Evolutionary conservation across 2,888 invertebrate genomes (phyloP).

Genomic region (Clepsis dumicolana): DNA sequence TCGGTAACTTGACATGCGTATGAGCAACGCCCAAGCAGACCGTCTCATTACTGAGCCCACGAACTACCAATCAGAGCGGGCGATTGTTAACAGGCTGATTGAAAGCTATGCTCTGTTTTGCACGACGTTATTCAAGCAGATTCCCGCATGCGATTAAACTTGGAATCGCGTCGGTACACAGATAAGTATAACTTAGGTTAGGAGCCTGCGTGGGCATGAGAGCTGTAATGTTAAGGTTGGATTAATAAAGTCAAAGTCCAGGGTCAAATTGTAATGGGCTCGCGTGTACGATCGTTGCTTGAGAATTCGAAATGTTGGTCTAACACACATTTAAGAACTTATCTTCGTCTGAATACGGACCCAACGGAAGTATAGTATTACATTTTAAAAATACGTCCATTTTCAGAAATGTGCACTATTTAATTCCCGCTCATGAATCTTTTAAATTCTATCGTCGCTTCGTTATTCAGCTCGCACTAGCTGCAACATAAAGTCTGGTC

Average conservation of each 20-base stretch:
- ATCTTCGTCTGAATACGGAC: neutral
- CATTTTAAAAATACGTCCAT: slow-evolving; percentile 12
- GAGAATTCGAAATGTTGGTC: neutral
- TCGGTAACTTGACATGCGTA: slow-evolving; percentile 63
- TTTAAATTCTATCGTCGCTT: slow-evolving; percentile 37
- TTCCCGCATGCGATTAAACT: slow-evolving; percentile 48
- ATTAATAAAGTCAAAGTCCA: neutral
- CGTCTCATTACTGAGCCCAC: slow-evolving; percentile 71
- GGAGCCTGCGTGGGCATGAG: slow-evolving; percentile 24
- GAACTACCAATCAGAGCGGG: slow-evolving; percentile 69
- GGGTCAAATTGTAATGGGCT: neutral
- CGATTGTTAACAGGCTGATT: slow-evolving; percentile 70
- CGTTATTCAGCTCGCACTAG: slow-evolving; percentile 42
- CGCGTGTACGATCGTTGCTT: neutral
- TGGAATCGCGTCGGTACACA: slow-evolving; percentile 51
- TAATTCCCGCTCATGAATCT: slow-evolving; percentile 35
- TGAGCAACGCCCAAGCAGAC: slow-evolving; percentile 61
- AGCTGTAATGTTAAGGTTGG: slow-evolving; percentile 18
- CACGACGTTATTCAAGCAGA: slow-evolving; percentile 62
- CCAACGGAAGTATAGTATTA: neutral
- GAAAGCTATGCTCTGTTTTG: slow-evolving; percentile 72
- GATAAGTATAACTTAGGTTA: slow-evolving; percentile 44
- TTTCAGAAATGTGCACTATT: slow-evolving; percentile 26
- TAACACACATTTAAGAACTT: neutral
- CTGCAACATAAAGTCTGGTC: slow-evolving; percentile 33